Evolutionary conservation across 2,888 invertebrate species (phyloP).

Genomic region (Zaprionus lineosus): DNA sequence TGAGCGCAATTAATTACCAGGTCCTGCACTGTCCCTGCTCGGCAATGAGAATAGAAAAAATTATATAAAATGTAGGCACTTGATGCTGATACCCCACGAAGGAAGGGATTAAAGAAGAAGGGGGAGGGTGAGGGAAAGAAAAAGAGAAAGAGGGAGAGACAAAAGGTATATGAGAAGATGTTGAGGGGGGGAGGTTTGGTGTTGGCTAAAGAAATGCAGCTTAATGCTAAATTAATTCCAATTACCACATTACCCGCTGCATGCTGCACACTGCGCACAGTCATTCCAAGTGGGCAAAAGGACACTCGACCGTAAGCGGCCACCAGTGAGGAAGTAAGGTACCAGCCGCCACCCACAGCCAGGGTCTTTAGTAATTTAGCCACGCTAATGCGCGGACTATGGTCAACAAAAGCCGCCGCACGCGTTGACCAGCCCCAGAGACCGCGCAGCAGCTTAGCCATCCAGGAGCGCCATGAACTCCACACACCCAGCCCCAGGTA

Average conservation of each 20-base stretch:
- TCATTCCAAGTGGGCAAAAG: slow-evolving; percentile 35
- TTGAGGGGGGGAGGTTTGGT: too few relatives aligned
- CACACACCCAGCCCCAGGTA: background rate
- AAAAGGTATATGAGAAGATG: slow-evolving; percentile 4
- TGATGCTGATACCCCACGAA: slow-evolving; percentile 26
- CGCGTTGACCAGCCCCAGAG: slow-evolving; percentile 41
- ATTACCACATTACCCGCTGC: slow-evolving; percentile 57
- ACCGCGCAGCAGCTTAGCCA: too few relatives aligned
- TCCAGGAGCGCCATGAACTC: background rate
- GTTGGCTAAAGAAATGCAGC: slow-evolving; percentile 70
- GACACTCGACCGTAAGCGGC: slow-evolving; percentile 46
- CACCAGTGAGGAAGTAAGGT: too few relatives aligned
- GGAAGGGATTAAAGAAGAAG: slow-evolving; percentile 14
- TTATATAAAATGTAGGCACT: slow-evolving; percentile 71
- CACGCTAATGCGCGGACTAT: slow-evolving; percentile 73
- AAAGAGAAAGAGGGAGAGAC: slow-evolving; percentile 8
- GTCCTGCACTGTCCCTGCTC: slow-evolving; percentile 47
- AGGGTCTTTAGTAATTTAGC: slow-evolving; percentile 62
- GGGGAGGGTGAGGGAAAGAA: slow-evolving; percentile 10
- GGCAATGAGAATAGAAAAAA: slow-evolving; percentile 64
- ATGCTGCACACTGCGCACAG: slow-evolving; percentile 16
- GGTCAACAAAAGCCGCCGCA: slow-evolving; percentile 71
- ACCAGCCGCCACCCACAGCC: slow-evolving; percentile 12
- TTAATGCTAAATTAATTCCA: slow-evolving; percentile 78
- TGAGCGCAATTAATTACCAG: slow-evolving; percentile 76